Percentiles rank a stretch among this genome's conserved stretches.
Conservation (phyloP, 2,797 vertebrate species). For the Pipistrellus nathusii region DNA sequence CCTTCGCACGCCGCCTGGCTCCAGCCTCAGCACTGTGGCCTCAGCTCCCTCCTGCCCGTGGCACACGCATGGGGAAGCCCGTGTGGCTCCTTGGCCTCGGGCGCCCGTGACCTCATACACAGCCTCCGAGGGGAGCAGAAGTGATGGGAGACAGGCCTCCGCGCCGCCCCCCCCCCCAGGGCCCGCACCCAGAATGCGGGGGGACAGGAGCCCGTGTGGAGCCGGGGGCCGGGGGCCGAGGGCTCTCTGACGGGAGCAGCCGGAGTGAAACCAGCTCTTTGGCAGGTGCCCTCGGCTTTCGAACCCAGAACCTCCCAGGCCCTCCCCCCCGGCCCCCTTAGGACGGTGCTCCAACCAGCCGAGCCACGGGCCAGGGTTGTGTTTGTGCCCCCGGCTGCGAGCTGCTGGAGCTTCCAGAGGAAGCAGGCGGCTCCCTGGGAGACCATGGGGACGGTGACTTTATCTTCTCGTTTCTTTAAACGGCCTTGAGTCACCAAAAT, state of each 20-base stretch:
- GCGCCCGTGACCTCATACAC: too few relatives aligned
- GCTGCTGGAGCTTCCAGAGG: too few relatives aligned
- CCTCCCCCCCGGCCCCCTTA: background rate
- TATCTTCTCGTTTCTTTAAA: background rate
- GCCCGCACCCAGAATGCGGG: background rate
- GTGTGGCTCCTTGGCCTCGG: background rate
- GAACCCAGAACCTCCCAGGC: background rate
- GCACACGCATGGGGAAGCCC: background rate
- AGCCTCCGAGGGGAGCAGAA: background rate
- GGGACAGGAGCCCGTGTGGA: background rate
- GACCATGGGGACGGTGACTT: background rate
- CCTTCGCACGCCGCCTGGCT: background rate
- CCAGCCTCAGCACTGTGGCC: rapidly evolving
- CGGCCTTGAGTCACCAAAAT: constrained; percentile 23
- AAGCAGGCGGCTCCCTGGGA: background rate
- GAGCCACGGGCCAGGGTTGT: background rate
- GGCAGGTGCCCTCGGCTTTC: background rate
- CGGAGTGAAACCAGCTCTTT: background rate
- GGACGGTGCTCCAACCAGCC: rapidly evolving
- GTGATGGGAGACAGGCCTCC: too few relatives aligned
- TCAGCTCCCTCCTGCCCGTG: background rate
- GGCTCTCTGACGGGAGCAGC: background rate
- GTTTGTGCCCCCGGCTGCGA: background rate
- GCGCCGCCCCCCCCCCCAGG: too few relatives aligned
- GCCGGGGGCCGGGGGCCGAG: rapidly evolving